Conservation (phyloP, 2,797 vertebrate genomes). For the Scarus forsteni region DNA sequence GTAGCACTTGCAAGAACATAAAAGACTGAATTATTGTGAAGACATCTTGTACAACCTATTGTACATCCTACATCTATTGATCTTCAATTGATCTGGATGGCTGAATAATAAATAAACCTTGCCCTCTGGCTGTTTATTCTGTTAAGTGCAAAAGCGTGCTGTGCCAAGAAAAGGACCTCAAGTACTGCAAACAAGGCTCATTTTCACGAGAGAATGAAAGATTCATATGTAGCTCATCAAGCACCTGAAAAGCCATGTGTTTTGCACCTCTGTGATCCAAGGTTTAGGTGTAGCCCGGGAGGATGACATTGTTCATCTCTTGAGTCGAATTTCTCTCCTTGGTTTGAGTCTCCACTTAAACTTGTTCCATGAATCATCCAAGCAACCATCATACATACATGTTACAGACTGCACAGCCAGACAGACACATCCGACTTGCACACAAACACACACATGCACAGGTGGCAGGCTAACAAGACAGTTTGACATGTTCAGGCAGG, state of each 20-base stretch:
- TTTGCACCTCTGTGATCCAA: background rate
- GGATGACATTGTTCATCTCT: background rate
- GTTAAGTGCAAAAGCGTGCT: background rate
- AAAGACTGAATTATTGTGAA: background rate
- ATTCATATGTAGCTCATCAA: background rate
- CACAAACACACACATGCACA: slow-evolving; percentile 30
- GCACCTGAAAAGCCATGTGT: background rate
- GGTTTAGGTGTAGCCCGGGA: background rate
- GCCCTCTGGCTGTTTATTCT: background rate
- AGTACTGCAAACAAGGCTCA: slow-evolving; percentile 1
- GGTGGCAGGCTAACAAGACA: slow-evolving; percentile 73
- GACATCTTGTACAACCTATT: background rate
- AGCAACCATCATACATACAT: slow-evolving; percentile 9
- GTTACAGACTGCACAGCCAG: slow-evolving; percentile 12
- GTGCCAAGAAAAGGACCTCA: background rate
- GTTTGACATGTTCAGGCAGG: slow-evolving; percentile 64
- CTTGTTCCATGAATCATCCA: slow-evolving; percentile 34
- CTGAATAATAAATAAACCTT: background rate
- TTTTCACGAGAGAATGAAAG: background rate
- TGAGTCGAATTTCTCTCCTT: slow-evolving; percentile 10
- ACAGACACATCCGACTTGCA: slow-evolving; percentile 1
- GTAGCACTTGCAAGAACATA: background rate
- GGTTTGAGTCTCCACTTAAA: slow-evolving; percentile 1
- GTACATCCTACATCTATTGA: background rate
- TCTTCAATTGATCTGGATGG: background rate